A percentile compares a stretch with the other conserved stretches of the same genome.
Conservation (phyloP, 2,888 invertebrate species). For the Portevinia maculata region DNA sequence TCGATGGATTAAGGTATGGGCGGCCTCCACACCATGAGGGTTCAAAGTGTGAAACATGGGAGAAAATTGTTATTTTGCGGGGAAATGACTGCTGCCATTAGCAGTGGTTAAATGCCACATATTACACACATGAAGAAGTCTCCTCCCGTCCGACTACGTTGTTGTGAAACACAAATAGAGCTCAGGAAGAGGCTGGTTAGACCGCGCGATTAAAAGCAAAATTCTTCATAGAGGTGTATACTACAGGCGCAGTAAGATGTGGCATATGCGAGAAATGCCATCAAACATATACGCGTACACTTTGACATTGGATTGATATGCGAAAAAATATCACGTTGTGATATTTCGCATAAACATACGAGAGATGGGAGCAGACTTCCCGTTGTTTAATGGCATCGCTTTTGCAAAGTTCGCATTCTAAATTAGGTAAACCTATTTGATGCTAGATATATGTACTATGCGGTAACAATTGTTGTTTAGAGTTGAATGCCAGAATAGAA, state of each 20-base stretch:
- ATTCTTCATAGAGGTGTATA: constrained; percentile 13
- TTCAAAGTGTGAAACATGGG: constrained; percentile 56
- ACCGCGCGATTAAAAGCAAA: constrained; percentile 33
- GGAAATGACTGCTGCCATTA: constrained; percentile 69
- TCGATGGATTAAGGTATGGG: constrained; percentile 27
- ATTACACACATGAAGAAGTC: constrained; percentile 43
- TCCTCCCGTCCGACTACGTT: background rate
- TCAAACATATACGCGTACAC: constrained; percentile 22
- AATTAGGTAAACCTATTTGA: constrained; percentile 58
- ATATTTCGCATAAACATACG: constrained; percentile 2
- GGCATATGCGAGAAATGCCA: constrained; percentile 22
- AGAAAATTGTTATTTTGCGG: constrained; percentile 71
- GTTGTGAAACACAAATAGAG: constrained; percentile 15
- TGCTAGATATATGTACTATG: constrained; percentile 44
- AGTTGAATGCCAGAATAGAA: constrained; percentile 4
- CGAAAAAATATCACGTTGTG: constrained; percentile 23
- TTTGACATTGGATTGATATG: constrained; percentile 63
- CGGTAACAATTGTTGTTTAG: constrained; percentile 28
- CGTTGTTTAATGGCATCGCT: constrained; percentile 44
- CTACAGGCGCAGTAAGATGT: background rate
- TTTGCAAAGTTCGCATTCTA: constrained; percentile 45
- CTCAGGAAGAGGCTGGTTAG: constrained; percentile 15
- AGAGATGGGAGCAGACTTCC: background rate
- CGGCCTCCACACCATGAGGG: constrained; percentile 6
- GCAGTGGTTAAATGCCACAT: constrained; percentile 63